phyloP scores from a whole-genome alignment of 2,888 invertebrate genomes.

The Drosophila maculinotata region DNA sequence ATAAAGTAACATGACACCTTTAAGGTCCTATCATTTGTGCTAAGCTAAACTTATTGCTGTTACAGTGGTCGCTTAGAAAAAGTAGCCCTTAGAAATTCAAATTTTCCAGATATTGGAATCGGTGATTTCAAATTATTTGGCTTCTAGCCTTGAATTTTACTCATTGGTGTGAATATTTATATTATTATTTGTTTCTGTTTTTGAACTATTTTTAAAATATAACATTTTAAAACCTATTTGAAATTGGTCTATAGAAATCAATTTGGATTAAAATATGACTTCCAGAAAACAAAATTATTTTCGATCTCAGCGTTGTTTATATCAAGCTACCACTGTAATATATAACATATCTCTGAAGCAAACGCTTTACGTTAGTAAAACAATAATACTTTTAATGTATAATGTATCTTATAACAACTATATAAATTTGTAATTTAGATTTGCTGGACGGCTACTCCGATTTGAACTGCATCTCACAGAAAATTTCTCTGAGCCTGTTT shows the following conservation, averaged over 20 bases:
- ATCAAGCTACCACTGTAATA: too few relatives aligned
- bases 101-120: too few relatives aligned
- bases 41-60: neutral
- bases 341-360: too few relatives aligned
- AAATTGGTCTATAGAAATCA: too few relatives aligned
- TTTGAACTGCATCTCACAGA: conserved; percentile 87
- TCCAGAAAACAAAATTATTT: too few relatives aligned
- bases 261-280: too few relatives aligned
- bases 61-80: neutral
- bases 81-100: too few relatives aligned
- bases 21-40: neutral
- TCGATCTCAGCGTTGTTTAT: too few relatives aligned
- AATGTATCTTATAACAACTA: neutral
- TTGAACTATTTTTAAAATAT: neutral
- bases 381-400: too few relatives aligned
- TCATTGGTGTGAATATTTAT: too few relatives aligned
- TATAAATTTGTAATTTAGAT: conserved; percentile 82
- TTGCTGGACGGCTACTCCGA: conserved; percentile 88
- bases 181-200: neutral
- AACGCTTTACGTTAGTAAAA: too few relatives aligned
- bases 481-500: conserved; percentile 87
- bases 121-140: too few relatives aligned
- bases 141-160: neutral
- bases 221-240: neutral
- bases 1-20: neutral